Evolutionary conservation across 1,140 invertebrate species (phyloP), one percentile per base, ranked within the genome.

Genomic region (Tetranychus cinnabarinus): DNA sequence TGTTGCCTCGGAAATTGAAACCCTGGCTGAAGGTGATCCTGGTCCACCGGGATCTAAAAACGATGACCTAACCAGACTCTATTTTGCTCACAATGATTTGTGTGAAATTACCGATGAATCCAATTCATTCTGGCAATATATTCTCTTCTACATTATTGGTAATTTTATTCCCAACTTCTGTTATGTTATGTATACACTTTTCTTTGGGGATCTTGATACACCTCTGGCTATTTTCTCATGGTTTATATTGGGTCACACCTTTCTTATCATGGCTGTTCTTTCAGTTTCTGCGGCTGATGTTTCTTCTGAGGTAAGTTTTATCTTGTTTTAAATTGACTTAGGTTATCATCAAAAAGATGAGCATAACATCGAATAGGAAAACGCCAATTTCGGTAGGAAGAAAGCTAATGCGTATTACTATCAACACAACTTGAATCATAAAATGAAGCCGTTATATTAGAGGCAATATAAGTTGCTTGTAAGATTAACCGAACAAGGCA

Each of bases 101-200:
- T 65, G 64, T 33, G 64, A 65, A 59, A 35, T 65, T 34, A 55
- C 64, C 1, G 64, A 65, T 56, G 64, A 65, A 48, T 64, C 64
- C 5, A 65, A 65, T 42, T 56, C 34, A 10, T 65, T 65, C 42
- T 65, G 64, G 64, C 64, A 65, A 45, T 54, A 39, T 10, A 61
- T 57, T 46, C 61, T 64, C 12, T 64, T 65, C 56, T 65, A 61
- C 56, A 65, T 58, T n/a, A 65, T 61, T 34, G 39, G 65, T 23
- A 63, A 63, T 55, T 64, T 61, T 42, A 65, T 65, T 31, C 64
- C 64, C 8, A 59, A 58, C 45, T 50, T 61, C 47, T 65, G 64
- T 56, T 65, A 65, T 34, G 62, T 56, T 42, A 52, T 65, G 7
- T 65, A 65, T 39, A 65, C 65, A 39, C 39, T 65, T 15, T 65